A percentile compares a stretch with the other conserved stretches of the same genome.
phyloP scores from a whole-genome alignment of 2,113 vertebrate genomes.

The Fregetta grallaria region DNA sequence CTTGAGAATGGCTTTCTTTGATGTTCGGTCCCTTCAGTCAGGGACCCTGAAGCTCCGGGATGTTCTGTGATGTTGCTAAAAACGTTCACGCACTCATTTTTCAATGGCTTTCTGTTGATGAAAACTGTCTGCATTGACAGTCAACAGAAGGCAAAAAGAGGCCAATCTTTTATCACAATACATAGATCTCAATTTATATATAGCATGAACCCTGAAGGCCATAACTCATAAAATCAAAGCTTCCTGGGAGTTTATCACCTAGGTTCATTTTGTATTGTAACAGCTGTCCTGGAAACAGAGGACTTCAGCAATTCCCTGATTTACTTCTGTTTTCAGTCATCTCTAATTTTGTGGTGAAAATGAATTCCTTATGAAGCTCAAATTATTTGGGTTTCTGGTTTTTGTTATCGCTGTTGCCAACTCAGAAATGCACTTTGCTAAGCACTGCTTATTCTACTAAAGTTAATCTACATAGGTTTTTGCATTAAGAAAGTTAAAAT shows the following conservation, averaged over 20 bases:
- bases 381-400: accelerated
- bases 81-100: accelerated
- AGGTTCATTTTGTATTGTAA: not conserved
- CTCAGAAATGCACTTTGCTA: not conserved
- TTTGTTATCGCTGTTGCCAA: not conserved
- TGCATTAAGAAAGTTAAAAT: not conserved
- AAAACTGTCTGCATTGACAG: not conserved
- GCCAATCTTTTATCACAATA: not conserved
- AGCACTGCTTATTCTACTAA: not conserved
- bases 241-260: not conserved
- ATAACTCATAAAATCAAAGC: not conserved
- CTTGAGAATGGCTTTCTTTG: not conserved
- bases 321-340: not conserved
- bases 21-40: not conserved
- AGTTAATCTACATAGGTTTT: not conserved
- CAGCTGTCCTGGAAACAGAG: not conserved
- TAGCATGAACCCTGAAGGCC: not conserved
- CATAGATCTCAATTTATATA: not conserved
- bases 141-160: not conserved
- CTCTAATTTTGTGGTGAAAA: not conserved
- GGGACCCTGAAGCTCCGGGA: not conserved
- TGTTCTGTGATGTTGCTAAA: not conserved
- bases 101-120: not conserved
- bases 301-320: not conserved
- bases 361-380: not conserved